phyloP scores from a whole-genome alignment of 1,140 invertebrate species.

The Helicoverpa armigera region DNA sequence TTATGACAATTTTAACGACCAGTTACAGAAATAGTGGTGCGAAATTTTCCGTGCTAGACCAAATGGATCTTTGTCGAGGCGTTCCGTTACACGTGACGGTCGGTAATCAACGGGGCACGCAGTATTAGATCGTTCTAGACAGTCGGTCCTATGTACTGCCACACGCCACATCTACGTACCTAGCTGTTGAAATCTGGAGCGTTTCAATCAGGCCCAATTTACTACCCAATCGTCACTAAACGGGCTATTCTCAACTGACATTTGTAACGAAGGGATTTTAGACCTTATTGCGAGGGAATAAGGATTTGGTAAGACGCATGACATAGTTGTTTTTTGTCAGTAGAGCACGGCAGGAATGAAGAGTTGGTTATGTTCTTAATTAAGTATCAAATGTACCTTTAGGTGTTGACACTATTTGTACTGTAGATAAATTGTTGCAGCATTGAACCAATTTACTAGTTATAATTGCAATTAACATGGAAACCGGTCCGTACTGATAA shows the following conservation, averaged over 20 bases:
- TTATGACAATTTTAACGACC: no score
- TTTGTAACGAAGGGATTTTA: neutral
- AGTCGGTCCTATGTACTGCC: no score
- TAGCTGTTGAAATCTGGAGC: conserved; percentile 72
- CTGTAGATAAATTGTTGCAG: neutral
- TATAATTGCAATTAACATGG: no score
- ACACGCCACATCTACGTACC: conserved; percentile 32
- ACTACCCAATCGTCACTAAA: conserved; percentile 58
- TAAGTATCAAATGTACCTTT: conserved; percentile 6
- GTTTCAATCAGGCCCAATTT: conserved; percentile 76
- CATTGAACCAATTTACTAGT: no score
- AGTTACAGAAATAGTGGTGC: neutral
- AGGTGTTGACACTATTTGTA: neutral
- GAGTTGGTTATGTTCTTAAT: conserved; percentile 38
- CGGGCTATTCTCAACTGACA: neutral
- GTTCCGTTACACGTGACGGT: neutral
- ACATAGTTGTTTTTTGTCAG: conserved; percentile 9
- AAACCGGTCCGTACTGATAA: no score
- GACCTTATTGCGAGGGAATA: neutral
- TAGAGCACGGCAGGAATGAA: conserved; percentile 34
- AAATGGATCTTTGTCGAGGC: neutral
- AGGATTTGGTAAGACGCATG: neutral
- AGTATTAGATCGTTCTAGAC: conserved; percentile 12
- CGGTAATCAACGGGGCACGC: conserved; percentile 20
- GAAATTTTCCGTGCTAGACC: neutral